These are phyloP conservation scores for Callithrix jacchus DNA, from an alignment of 2,113 vertebrate genomes.

Conservation along the genomic window DNA sequence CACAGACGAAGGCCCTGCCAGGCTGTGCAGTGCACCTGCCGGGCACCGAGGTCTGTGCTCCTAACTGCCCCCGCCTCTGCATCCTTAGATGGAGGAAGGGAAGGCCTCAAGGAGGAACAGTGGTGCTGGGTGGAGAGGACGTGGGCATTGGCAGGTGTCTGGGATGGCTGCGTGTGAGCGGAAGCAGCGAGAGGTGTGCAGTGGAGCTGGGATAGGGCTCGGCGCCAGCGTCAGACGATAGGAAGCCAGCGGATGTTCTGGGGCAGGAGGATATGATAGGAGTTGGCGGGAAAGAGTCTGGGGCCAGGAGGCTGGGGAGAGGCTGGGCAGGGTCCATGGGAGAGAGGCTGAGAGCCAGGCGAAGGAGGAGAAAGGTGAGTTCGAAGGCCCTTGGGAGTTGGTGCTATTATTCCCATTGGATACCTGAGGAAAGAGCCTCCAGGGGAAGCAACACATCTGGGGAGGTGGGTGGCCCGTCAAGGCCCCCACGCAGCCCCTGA, in stretches of 20 bases:
- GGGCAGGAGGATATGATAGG: background rate
- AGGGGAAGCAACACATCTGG: background rate
- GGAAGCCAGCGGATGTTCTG: background rate
- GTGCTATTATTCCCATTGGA: background rate
- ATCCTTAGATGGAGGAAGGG: background rate
- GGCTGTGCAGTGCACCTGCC: rapidly evolving
- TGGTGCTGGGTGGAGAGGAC: rapidly evolving
- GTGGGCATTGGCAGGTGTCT: rapidly evolving
- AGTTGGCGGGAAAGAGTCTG: background rate
- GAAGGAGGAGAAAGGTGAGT: background rate
- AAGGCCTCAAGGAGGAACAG: background rate
- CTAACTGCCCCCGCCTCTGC: background rate
- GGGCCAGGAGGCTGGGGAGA: background rate
- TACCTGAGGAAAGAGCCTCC: background rate
- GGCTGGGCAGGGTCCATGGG: background rate
- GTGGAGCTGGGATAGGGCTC: background rate
- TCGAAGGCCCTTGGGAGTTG: background rate
- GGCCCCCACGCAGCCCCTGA: background rate
- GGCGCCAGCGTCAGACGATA: rapidly evolving
- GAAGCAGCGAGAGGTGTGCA: no score
- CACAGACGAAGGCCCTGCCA: rapidly evolving
- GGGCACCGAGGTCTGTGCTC: rapidly evolving
- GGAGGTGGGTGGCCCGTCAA: background rate
- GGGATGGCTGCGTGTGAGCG: background rate
- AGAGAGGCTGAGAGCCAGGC: background rate